These are phyloP conservation scores for Automeris io DNA, from an alignment of 2,888 invertebrate species.

Conservation along the genomic window DNA sequence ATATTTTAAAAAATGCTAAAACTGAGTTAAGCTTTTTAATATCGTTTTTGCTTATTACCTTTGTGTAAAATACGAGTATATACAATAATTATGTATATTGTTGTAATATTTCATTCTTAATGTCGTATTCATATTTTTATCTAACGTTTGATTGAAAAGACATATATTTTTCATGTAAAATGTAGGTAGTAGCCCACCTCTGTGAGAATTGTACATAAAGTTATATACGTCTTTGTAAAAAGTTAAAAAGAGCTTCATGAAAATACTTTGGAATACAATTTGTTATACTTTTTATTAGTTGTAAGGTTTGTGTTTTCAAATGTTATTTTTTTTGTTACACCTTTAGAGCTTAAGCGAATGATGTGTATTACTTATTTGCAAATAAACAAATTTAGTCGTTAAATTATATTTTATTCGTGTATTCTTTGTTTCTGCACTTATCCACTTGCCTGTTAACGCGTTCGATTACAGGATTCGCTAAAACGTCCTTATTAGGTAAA, in stretches of 20 bases:
- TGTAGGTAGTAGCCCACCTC: not conserved
- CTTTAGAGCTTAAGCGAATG: conserved; percentile 5
- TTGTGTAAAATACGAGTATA: no score
- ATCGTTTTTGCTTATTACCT: no score
- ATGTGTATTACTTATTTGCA: conserved; percentile 6
- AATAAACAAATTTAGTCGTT: conserved; percentile 2
- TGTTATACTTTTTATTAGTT: conserved; percentile 24
- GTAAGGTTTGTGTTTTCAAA: conserved; percentile 17
- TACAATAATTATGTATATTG: no score
- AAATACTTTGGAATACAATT: conserved; percentile 14
- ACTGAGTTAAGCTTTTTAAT: no score
- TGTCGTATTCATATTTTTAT: not conserved
- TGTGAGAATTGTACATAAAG: not conserved
- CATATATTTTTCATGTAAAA: not conserved
- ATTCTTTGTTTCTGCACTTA: no score
- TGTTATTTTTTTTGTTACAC: conserved; percentile 19
- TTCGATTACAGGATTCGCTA: no score
- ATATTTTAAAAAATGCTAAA: no score
- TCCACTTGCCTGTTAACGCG: no score
- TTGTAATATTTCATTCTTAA: not conserved
- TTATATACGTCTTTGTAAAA: not conserved
- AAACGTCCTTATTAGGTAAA: no score
- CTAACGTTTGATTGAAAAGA: not conserved
- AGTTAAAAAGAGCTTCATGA: not conserved
- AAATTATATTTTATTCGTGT: no score